These are phyloP conservation scores for Ammospiza nelsoni DNA, from an alignment of 2,113 vertebrate genomes.

Conservation along the genomic window DNA sequence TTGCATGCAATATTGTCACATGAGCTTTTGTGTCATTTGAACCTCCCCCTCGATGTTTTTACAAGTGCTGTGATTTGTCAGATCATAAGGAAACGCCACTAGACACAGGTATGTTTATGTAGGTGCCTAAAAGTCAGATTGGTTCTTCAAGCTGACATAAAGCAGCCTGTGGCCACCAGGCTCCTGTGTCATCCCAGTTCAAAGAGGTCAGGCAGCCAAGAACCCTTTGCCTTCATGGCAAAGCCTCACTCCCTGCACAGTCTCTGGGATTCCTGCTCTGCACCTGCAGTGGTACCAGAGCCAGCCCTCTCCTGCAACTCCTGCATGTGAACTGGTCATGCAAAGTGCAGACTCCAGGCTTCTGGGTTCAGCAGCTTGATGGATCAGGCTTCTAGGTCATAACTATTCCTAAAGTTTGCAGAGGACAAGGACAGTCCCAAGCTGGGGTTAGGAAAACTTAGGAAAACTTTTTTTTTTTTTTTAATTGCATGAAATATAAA, in stretches of 20 bases:
- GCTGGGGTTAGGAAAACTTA: not conserved
- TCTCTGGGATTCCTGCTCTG: not conserved
- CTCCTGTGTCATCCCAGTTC: not conserved
- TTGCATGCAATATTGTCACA: slow-evolving; percentile 66
- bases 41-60: not conserved
- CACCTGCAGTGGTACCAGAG: not conserved
- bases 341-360: not conserved
- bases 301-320: not conserved
- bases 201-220: not conserved
- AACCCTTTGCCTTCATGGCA: not conserved
- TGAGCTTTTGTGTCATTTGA: slow-evolving; percentile 60
- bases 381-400: not conserved
- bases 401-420: not conserved
- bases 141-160: not conserved
- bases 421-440: not conserved
- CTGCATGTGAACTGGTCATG: not conserved
- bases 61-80: slow-evolving; percentile 58
- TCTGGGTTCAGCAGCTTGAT: not conserved
- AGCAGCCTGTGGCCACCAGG: not conserved
- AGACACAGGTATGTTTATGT: not conserved
- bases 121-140: not conserved
- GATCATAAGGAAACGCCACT: slow-evolving; percentile 13
- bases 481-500: not conserved
- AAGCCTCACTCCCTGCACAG: not conserved
- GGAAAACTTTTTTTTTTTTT: not conserved